These are phyloP conservation scores for Picus viridis DNA, from an alignment of 2,797 vertebrate genomes.

Conservation along the genomic window DNA sequence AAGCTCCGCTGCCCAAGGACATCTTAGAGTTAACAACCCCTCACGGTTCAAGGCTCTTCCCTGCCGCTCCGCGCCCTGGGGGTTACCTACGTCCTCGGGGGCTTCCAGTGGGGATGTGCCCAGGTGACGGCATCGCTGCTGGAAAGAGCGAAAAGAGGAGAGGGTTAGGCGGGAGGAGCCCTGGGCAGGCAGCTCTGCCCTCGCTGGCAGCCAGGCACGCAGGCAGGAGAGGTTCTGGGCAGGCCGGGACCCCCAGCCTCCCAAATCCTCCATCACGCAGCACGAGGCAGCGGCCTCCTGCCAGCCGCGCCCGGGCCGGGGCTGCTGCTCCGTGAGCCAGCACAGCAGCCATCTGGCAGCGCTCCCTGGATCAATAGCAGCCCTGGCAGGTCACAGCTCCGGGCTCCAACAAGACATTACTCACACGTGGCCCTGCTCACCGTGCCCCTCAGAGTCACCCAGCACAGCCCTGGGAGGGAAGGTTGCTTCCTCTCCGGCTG, in stretches of 20 bases:
- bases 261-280: neutral
- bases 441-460: constrained; percentile 60
- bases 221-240: neutral
- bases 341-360: constrained; percentile 42
- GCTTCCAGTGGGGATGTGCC: constrained; percentile 75
- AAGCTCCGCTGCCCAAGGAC: constrained; percentile 99
- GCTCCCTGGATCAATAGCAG: constrained; percentile 27
- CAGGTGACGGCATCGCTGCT: constrained; percentile 81
- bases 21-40: constrained; percentile 99
- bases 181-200: neutral
- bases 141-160: constrained; percentile 76
- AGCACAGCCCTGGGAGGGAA: constrained; percentile 37
- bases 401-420: constrained; percentile 45
- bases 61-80: constrained; percentile 74
- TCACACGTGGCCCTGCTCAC: constrained; percentile 33
- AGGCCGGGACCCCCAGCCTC: neutral
- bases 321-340: neutral
- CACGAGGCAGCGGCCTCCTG: neutral
- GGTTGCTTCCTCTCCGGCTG: constrained; percentile 32
- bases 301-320: rapidly evolving
- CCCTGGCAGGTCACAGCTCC: constrained; percentile 46
- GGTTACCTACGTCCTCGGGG: constrained; percentile 78
- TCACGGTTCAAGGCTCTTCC: constrained; percentile 82
- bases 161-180: constrained; percentile 40
- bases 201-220: rapidly evolving